Evolutionary conservation across 64 coral and sea anemone species (phyloP).

Genomic region (Stylophora pistillata): DNA sequence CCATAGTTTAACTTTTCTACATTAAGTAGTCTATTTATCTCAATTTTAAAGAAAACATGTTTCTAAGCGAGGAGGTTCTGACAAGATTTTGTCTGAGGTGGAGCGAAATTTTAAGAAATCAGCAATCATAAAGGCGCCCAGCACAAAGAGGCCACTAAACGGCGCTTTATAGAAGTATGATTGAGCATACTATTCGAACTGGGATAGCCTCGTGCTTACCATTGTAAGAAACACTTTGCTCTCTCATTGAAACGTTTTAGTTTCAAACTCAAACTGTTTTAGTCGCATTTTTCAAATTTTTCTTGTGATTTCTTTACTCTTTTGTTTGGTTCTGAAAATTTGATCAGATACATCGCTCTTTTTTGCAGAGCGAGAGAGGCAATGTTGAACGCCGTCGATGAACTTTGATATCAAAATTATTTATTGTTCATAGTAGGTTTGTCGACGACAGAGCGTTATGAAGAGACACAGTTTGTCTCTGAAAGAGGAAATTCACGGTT

Average conservation of each 20-base stretch:
- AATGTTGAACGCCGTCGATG: not conserved
- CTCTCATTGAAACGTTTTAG: slow-evolving; percentile 13
- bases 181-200: too few species aligned
- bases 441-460: not conserved
- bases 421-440: not conserved
- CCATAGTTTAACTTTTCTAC: not conserved
- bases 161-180: too few species aligned
- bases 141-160: too few species aligned
- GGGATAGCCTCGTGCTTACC: too few species aligned
- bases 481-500: not conserved
- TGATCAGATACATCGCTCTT: not conserved
- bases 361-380: not conserved
- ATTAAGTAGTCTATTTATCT: slow-evolving; percentile 7
- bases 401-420: slow-evolving; percentile 3
- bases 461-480: not conserved
- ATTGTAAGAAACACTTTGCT: not conserved
- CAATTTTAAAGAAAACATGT: not conserved
- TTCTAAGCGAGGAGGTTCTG: not conserved
- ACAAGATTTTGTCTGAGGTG: not conserved
- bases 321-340: not conserved
- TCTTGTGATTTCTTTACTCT: not conserved
- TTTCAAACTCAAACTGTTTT: not conserved
- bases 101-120: not conserved
- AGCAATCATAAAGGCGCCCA: too few species aligned
- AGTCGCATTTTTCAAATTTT: not conserved